Evolutionary conservation across 2,888 invertebrate species (phyloP).

Genomic region (Meandrusa payeni): DNA sequence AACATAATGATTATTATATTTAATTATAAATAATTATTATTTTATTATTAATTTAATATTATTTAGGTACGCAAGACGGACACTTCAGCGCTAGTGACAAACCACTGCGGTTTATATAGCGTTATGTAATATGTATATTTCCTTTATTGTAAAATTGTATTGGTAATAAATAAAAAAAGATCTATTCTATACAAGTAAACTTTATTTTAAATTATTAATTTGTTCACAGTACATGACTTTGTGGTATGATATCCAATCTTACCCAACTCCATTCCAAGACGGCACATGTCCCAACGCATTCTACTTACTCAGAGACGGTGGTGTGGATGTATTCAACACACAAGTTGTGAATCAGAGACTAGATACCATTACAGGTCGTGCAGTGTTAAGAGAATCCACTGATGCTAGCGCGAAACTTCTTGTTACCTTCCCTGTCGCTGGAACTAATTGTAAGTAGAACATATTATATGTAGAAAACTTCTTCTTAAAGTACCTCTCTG

Average conservation of each 20-base stretch:
- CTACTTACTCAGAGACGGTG: conserved; percentile 40
- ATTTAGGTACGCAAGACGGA: no score
- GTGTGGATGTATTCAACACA: conserved; percentile 34
- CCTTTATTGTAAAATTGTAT: no score
- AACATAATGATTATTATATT: no score
- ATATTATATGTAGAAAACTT: no score
- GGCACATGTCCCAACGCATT: conserved; percentile 52
- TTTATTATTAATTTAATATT: no score
- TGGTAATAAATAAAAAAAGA: no score
- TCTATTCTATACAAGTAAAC: no score
- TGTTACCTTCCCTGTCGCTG: conserved; percentile 78
- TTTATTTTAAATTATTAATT: neutral
- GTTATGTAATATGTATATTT: no score
- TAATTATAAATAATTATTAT: no score
- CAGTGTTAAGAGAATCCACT: conserved; percentile 43
- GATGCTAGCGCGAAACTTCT: conserved; percentile 74
- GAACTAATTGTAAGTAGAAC: conserved; percentile 59
- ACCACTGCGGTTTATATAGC: no score
- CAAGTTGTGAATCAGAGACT: conserved; percentile 33
- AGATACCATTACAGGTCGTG: conserved; percentile 59
- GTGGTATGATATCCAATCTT: conserved; percentile 54
- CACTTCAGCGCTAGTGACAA: no score
- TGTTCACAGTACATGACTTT: conserved; percentile 45
- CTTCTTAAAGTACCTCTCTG: no score
- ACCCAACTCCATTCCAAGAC: conserved; percentile 45